These are phyloP conservation scores for Endomychus coccineus DNA, from an alignment of 2,888 invertebrate genomes.

Conservation along the genomic window DNA sequence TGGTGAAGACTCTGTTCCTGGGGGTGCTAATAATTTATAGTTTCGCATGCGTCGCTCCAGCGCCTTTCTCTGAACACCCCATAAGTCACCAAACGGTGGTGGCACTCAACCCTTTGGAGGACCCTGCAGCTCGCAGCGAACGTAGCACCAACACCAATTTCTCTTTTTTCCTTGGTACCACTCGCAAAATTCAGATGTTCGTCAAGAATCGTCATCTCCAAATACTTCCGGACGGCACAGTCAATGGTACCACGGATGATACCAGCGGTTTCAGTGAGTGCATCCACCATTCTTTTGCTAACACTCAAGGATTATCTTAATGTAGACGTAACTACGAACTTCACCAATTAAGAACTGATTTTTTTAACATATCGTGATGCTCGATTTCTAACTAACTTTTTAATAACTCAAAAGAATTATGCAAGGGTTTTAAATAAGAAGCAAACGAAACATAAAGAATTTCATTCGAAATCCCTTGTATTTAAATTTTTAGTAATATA, in stretches of 20 bases:
- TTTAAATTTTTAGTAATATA: too few relatives aligned
- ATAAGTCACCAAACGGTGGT: constrained; percentile 29
- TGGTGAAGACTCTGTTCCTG: constrained; percentile 45
- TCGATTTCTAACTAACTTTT: too few relatives aligned
- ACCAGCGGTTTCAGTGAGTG: constrained; percentile 79
- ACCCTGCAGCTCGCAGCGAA: constrained; percentile 49
- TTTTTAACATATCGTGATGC: too few relatives aligned
- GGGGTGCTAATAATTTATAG: constrained; percentile 39
- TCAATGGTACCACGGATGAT: constrained; percentile 75
- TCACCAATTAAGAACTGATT: too few relatives aligned
- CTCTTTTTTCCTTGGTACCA: constrained; percentile 71
- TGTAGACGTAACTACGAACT: too few relatives aligned
- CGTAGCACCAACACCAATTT: constrained; percentile 75
- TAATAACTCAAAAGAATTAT: too few relatives aligned
- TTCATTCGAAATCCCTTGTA: too few relatives aligned
- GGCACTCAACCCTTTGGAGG: constrained; percentile 29
- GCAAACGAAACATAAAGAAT: too few relatives aligned
- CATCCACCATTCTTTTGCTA: constrained; percentile 11
- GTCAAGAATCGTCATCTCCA: constrained; percentile 78
- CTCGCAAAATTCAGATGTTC: constrained; percentile 75
- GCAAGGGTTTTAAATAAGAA: too few relatives aligned
- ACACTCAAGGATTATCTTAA: too few relatives aligned
- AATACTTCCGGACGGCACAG: constrained; percentile 75
- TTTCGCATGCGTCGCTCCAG: constrained; percentile 40
- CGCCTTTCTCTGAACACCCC: constrained; percentile 22